Conservation (phyloP, 2,113 vertebrate species). For the Pelvicachromis taeniatus region DNA sequence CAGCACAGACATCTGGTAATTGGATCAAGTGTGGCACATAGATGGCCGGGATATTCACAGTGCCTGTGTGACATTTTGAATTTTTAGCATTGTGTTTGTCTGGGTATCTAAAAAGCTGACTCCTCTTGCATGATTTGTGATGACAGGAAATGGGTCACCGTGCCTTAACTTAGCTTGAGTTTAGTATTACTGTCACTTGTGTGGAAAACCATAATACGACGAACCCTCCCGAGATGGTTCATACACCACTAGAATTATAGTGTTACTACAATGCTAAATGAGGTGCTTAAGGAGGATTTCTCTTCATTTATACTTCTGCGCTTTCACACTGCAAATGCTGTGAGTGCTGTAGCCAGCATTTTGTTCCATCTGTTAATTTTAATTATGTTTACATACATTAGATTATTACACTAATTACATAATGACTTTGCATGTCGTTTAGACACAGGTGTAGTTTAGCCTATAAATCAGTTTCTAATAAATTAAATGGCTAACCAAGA, state of each 20-base stretch:
- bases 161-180: constrained; percentile 1
- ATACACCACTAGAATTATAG: not conserved
- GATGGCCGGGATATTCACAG: constrained; percentile 2
- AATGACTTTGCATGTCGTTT: not conserved
- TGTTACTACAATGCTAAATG: not conserved
- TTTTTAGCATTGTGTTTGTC: not conserved
- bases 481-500: not conserved
- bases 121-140: not conserved
- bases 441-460: not conserved
- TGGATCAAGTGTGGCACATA: not conserved
- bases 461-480: not conserved
- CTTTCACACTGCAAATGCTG: not conserved
- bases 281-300: not conserved
- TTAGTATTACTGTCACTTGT: not conserved
- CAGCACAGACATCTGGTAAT: constrained; percentile 27
- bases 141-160: not conserved
- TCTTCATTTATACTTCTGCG: not conserved
- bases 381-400: not conserved
- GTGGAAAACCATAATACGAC: not conserved
- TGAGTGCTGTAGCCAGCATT: not conserved
- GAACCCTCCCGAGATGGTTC: not conserved
- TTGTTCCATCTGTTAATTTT: not conserved
- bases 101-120: not conserved
- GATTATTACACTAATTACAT: not conserved
- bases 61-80: not conserved